A percentile compares a stretch with the other conserved stretches of the same genome.
These are phyloP conservation scores for Tachystola acroxantha DNA, from an alignment of 2,888 invertebrate species.

Conservation along the genomic window DNA sequence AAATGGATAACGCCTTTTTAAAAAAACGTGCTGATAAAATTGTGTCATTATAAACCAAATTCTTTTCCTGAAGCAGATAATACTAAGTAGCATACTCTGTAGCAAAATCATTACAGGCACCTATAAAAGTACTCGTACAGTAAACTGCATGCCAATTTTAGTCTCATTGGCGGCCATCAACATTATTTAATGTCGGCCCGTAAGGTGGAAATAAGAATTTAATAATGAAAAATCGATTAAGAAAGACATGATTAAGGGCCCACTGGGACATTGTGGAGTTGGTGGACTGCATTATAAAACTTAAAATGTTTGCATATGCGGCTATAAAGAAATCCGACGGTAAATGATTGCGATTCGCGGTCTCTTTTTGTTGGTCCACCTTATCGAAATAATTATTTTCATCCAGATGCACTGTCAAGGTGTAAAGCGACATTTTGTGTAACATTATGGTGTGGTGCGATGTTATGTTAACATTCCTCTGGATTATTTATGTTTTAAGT, in stretches of 20 bases:
- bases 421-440: constrained; percentile 35
- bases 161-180: constrained; percentile 45
- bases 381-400: constrained; percentile 49
- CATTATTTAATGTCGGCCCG: constrained; percentile 49
- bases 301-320: constrained; percentile 59
- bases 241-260: constrained; percentile 62
- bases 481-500: constrained; percentile 3
- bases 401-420: constrained; percentile 38
- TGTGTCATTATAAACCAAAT: too few species aligned
- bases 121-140: constrained; percentile 7
- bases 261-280: constrained; percentile 36
- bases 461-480: constrained; percentile 16
- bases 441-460: constrained; percentile 19
- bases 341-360: constrained; percentile 62
- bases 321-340: constrained; percentile 57
- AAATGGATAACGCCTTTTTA: too few species aligned
- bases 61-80: too few species aligned
- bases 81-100: too few species aligned
- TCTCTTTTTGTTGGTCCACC: constrained; percentile 46
- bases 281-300: constrained; percentile 5
- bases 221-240: constrained; percentile 68
- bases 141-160: constrained; percentile 49
- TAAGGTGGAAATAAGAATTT: constrained; percentile 55
- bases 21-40: too few species aligned
- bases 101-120: constrained; percentile 1